phyloP scores from a whole-genome alignment of 2,113 vertebrate genomes.

The Sapayoa aenigma region DNA sequence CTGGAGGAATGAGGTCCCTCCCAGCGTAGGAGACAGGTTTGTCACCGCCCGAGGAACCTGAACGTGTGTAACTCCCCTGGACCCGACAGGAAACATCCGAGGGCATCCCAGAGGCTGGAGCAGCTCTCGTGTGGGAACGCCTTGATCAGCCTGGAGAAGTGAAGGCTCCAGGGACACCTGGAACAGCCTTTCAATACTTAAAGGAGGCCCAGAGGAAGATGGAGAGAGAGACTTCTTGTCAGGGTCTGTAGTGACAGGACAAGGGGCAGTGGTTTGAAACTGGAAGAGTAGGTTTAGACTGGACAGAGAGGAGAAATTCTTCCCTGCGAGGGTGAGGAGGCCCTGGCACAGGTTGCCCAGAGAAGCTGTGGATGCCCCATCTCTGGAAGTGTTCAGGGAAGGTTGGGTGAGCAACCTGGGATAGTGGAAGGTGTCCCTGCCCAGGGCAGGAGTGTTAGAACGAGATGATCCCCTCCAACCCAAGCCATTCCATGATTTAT shows the following conservation, averaged over 20 bases:
- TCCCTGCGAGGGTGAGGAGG: accelerated
- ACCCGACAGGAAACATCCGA: accelerated
- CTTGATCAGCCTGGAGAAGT: neutral
- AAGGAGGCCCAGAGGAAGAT: too few relatives aligned
- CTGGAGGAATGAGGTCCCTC: neutral
- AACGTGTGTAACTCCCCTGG: accelerated
- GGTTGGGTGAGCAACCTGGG: neutral
- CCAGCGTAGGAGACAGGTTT: neutral
- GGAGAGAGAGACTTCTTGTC: neutral
- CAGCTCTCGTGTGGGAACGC: neutral
- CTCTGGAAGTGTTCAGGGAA: neutral
- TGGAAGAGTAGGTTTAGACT: accelerated
- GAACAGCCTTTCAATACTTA: accelerated
- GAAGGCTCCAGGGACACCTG: neutral
- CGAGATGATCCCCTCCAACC: neutral
- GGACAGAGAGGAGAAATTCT: accelerated
- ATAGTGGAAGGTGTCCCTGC: neutral
- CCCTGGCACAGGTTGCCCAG: neutral
- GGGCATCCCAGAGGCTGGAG: neutral
- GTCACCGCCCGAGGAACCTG: neutral
- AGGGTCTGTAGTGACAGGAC: neutral
- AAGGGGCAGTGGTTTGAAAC: accelerated
- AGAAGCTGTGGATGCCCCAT: neutral
- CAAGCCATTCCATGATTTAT: neutral
- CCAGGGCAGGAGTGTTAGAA: neutral